phyloP scores from a whole-genome alignment of 2,113 vertebrate genomes.

The Saccopteryx bilineata region DNA sequence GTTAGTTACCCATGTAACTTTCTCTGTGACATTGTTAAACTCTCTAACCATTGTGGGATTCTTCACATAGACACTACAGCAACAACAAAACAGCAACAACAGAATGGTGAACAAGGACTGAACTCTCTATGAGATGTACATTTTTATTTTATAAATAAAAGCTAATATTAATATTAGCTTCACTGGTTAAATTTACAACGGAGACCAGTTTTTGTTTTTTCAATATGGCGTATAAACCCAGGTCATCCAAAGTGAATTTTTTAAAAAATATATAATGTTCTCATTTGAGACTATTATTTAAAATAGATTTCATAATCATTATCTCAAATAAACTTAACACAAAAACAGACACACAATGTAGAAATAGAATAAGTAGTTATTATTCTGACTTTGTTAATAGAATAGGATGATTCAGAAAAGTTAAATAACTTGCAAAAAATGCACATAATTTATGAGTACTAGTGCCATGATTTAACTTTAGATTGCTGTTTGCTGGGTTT shows the following conservation, averaged over 20 bases:
- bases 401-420: neutral
- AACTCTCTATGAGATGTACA: neutral
- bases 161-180: neutral
- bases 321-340: neutral
- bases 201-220: neutral
- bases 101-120: neutral
- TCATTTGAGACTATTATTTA: neutral
- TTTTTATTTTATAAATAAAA: constrained; percentile 3
- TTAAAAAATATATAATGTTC: neutral
- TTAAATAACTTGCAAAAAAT: neutral
- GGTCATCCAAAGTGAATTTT: neutral
- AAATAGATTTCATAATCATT: neutral
- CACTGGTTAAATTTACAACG: neutral
- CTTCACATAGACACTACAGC: neutral
- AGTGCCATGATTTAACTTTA: neutral
- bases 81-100: neutral
- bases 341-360: neutral
- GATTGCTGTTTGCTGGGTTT: neutral
- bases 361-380: neutral
- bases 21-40: neutral
- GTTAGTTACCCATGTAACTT: neutral
- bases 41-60: neutral
- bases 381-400: neutral
- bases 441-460: neutral
- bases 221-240: neutral